These are phyloP conservation scores for Cynodonichthys magdalenae DNA, from an alignment of 2,797 vertebrate genomes.

Conservation along the genomic window DNA sequence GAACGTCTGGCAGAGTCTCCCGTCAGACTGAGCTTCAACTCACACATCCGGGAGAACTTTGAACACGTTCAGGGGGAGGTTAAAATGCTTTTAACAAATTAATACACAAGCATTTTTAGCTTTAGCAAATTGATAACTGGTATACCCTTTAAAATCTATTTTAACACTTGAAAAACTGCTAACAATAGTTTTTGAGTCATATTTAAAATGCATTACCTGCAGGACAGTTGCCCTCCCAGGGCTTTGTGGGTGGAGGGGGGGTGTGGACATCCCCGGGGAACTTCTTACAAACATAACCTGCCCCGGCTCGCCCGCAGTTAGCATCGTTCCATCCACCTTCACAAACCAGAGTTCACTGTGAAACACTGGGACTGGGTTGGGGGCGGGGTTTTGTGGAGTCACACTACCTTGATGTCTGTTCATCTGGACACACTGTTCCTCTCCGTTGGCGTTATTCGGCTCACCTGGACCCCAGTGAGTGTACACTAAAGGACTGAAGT, in stretches of 20 bases:
- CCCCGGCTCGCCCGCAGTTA: slow-evolving; percentile 78
- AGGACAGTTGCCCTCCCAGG: slow-evolving; percentile 84
- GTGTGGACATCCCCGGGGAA: slow-evolving; percentile 73
- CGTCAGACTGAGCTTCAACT: no score
- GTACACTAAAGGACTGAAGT: slow-evolving; percentile 74
- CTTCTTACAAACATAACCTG: slow-evolving; percentile 85
- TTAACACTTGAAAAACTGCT: no score
- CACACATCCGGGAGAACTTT: no score
- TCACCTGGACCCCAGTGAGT: slow-evolving; percentile 82
- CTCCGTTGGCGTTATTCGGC: slow-evolving; percentile 83
- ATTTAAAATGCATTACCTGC: slow-evolving; percentile 58
- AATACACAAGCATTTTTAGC: no score
- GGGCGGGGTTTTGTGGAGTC: neutral
- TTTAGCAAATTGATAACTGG: no score
- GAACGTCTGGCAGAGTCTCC: no score
- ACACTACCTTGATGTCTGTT: slow-evolving; percentile 77
- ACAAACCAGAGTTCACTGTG: slow-evolving; percentile 1
- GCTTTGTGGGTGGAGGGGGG: slow-evolving; percentile 76
- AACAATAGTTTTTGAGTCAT: no score
- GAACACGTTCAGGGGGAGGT: no score
- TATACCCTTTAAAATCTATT: no score
- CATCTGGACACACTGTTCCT: slow-evolving; percentile 85
- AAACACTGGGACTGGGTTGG: neutral
- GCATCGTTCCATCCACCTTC: slow-evolving; percentile 84
- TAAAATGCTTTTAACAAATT: no score